Percentiles rank a stretch among this genome's conserved stretches.
These are phyloP conservation scores for Phocides pigmalion DNA, from an alignment of 1,140 invertebrate species.

Conservation along the genomic window DNA sequence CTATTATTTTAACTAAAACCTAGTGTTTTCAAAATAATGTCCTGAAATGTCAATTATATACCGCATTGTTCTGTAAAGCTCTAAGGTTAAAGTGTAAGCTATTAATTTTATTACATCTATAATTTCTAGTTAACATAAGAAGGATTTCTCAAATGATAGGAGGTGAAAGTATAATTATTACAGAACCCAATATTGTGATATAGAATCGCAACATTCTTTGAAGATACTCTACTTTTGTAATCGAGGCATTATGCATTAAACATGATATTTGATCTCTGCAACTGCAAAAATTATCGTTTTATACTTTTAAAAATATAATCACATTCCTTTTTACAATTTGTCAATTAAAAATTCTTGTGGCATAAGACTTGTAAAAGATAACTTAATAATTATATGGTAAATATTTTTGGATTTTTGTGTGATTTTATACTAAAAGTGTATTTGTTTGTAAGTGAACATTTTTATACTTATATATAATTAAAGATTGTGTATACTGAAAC, in stretches of 20 bases:
- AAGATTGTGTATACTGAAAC: slow-evolving; percentile 23
- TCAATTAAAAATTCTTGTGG: slow-evolving; percentile 1
- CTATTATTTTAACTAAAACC: too few relatives aligned
- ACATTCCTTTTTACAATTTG: slow-evolving; percentile 33
- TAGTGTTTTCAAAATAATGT: too few relatives aligned
- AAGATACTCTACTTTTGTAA: background rate
- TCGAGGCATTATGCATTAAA: background rate
- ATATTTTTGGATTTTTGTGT: slow-evolving; percentile 47
- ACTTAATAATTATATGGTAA: slow-evolving; percentile 27
- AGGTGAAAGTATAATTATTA: too few relatives aligned
- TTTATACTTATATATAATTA: slow-evolving; percentile 46
- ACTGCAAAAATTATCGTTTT: slow-evolving; percentile 26
- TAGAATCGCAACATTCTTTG: background rate
- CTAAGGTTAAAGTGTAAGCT: too few relatives aligned
- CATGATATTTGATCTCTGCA: slow-evolving; percentile 55
- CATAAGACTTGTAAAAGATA: slow-evolving; percentile 1
- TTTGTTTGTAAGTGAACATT: slow-evolving; percentile 41
- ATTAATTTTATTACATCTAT: too few relatives aligned
- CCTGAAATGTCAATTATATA: too few relatives aligned
- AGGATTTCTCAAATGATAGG: too few relatives aligned
- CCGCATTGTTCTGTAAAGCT: too few relatives aligned
- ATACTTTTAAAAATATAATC: slow-evolving; percentile 31
- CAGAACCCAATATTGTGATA: too few relatives aligned
- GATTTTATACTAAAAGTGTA: slow-evolving; percentile 43
- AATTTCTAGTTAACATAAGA: too few relatives aligned